Conservation (phyloP, 2,797 vertebrate genomes). For the Scolopax rusticola region DNA sequence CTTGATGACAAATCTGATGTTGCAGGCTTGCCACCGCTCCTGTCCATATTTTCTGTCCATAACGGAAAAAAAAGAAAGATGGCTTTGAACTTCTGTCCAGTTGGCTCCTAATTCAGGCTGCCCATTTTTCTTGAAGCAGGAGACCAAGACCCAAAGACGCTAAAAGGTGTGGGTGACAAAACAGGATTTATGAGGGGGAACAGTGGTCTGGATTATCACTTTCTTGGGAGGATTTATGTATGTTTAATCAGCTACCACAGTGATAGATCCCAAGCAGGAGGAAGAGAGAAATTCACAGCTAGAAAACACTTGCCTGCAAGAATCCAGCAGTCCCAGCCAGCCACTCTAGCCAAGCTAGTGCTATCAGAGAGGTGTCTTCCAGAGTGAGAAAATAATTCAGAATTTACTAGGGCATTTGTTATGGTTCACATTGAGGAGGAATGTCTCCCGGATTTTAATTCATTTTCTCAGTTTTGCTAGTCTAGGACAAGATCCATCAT, state of each 20-base stretch:
- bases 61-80: neutral
- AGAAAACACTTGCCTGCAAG: neutral
- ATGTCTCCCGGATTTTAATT: neutral
- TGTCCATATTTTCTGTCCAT: neutral
- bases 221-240: neutral
- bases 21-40: neutral
- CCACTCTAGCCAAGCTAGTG: neutral
- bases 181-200: neutral
- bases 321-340: neutral
- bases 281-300: neutral
- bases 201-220: constrained; percentile 26
- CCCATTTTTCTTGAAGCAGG: neutral
- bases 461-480: neutral
- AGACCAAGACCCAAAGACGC: neutral
- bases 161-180: neutral
- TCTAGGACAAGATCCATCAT: neutral
- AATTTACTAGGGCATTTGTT: neutral
- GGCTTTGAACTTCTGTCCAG: neutral
- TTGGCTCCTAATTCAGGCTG: neutral
- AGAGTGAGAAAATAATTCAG: neutral
- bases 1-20: neutral
- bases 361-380: neutral
- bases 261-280: neutral
- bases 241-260: neutral
- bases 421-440: neutral